phyloP scores from a whole-genome alignment of 1,140 invertebrate genomes.

The Orius insidiosus region DNA sequence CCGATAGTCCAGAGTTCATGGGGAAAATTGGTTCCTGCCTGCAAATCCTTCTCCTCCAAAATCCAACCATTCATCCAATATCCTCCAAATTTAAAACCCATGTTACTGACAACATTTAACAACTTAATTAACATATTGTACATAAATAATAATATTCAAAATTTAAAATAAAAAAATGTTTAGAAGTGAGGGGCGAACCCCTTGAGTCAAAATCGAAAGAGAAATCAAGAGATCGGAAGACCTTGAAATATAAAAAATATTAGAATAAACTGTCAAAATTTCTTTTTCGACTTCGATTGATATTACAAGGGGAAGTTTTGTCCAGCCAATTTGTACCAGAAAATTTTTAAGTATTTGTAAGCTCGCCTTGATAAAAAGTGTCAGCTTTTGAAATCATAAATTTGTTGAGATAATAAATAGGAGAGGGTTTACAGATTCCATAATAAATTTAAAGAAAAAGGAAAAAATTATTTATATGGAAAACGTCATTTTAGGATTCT shows the following conservation, averaged over 20 bases:
- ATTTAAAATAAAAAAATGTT: neutral
- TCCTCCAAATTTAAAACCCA: slow-evolving; percentile 15
- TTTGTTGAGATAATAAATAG: too few relatives aligned
- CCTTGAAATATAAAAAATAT: slow-evolving; percentile 6
- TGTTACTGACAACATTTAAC: slow-evolving; percentile 14
- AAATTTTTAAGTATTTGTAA: too few relatives aligned
- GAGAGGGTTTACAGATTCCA: too few relatives aligned
- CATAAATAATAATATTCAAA: neutral
- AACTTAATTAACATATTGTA: slow-evolving; percentile 6
- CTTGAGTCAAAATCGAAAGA: neutral
- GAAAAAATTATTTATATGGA: too few relatives aligned
- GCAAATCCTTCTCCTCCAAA: slow-evolving; percentile 13
- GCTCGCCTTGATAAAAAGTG: too few relatives aligned
- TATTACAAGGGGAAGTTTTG: too few relatives aligned
- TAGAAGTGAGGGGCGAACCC: too few relatives aligned
- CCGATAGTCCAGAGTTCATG: slow-evolving; percentile 12
- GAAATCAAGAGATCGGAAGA: neutral
- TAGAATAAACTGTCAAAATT: neutral
- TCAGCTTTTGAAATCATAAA: too few relatives aligned
- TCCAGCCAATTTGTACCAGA: too few relatives aligned
- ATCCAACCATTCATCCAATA: slow-evolving; percentile 13
- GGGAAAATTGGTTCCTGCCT: slow-evolving; percentile 11
- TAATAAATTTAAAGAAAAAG: too few relatives aligned
- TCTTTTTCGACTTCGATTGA: neutral
- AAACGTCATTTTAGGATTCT: too few relatives aligned